Conservation (phyloP, 2,888 invertebrate genomes). For the Digitonthophagus gazella region DNA sequence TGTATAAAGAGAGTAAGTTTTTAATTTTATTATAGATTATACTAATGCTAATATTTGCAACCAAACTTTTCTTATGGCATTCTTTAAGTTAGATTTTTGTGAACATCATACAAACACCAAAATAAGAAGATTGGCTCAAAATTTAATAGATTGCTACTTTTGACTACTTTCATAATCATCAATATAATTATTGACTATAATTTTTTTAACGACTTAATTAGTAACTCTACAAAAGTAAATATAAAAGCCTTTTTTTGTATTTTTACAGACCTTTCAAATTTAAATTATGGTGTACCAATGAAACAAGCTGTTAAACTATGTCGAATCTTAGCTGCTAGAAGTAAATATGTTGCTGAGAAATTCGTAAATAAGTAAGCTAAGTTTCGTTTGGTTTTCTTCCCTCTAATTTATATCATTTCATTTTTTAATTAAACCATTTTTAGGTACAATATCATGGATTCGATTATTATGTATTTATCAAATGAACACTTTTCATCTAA, state of each 20-base stretch:
- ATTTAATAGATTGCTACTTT: too few relatives aligned
- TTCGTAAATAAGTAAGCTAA: constrained; percentile 54
- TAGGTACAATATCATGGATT: constrained; percentile 55
- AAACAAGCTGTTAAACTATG: constrained; percentile 70
- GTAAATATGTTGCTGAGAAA: constrained; percentile 54
- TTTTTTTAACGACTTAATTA: too few relatives aligned
- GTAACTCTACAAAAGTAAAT: too few relatives aligned
- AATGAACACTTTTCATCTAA: constrained; percentile 55
- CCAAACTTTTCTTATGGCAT: too few relatives aligned
- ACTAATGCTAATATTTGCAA: constrained; percentile 10
- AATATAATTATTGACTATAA: too few relatives aligned
- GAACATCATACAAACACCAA: too few relatives aligned
- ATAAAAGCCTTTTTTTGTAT: constrained; percentile 3
- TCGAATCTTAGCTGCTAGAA: constrained; percentile 67
- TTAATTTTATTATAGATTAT: constrained; percentile 20
- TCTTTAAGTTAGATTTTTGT: too few relatives aligned
- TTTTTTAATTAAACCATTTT: constrained; percentile 26
- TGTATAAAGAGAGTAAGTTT: constrained; percentile 30
- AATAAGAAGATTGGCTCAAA: too few relatives aligned
- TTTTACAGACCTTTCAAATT: constrained; percentile 29
- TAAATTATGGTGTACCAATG: constrained; percentile 67
- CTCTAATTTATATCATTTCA: too few relatives aligned
- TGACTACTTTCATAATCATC: too few relatives aligned
- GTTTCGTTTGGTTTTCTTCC: too few relatives aligned
- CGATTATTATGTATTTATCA: constrained; percentile 57